Conservation (phyloP, 2,113 vertebrate species). For the Pelecanus crispus region DNA sequence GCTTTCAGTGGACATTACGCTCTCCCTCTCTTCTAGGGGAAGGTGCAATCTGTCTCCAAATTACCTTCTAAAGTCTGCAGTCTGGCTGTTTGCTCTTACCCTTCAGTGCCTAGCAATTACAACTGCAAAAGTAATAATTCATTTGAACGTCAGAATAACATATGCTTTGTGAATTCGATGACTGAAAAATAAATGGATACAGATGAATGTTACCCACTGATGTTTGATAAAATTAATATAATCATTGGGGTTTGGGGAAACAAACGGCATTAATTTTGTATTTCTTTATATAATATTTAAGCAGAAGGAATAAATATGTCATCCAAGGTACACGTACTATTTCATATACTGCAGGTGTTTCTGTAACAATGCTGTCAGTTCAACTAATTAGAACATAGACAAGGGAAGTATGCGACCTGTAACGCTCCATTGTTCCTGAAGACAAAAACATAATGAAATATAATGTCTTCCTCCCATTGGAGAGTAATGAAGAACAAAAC, state of each 20-base stretch:
- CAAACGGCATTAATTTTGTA: not conserved
- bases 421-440: constrained; percentile 67
- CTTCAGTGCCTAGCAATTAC: not conserved
- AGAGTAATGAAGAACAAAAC: constrained; percentile 79
- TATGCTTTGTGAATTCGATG: not conserved
- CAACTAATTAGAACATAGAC: constrained; percentile 71
- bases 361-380: constrained; percentile 67
- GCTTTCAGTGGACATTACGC: not conserved
- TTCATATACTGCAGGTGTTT: constrained; percentile 56
- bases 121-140: constrained; percentile 14
- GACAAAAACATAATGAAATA: constrained; percentile 78
- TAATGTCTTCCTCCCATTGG: constrained; percentile 73
- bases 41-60: not conserved
- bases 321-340: not conserved
- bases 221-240: not conserved
- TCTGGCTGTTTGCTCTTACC: not conserved
- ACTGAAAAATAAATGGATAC: constrained; percentile 19
- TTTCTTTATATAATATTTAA: constrained; percentile 21
- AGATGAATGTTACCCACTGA: not conserved
- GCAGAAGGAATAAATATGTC: constrained; percentile 14
- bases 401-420: constrained; percentile 58
- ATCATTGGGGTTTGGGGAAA: not conserved
- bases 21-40: not conserved
- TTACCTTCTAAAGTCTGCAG: not conserved
- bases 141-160: constrained; percentile 30